A percentile compares a stretch with the other conserved stretches of the same genome.
phyloP scores from a whole-genome alignment of 2,797 vertebrate species.

The Catostomus latipinnis region DNA sequence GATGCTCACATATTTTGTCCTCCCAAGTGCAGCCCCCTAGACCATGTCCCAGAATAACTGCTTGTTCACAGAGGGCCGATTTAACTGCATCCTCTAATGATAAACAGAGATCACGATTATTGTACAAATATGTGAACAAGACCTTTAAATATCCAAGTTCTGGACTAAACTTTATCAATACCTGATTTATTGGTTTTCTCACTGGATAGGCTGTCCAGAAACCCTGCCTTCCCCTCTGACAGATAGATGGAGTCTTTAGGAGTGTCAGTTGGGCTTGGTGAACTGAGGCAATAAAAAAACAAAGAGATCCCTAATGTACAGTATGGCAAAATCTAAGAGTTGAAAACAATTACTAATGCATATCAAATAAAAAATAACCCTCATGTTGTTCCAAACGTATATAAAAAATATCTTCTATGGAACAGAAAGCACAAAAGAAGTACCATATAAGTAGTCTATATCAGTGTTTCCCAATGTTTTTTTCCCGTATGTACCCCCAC shows the following conservation, averaged over 20 bases:
- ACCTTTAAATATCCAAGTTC: not conserved
- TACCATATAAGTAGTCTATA: no score
- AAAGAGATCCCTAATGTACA: not conserved
- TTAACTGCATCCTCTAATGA: constrained; percentile 70
- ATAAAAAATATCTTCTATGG: no score
- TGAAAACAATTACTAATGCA: not conserved
- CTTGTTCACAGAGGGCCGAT: constrained; percentile 43
- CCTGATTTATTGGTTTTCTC: constrained; percentile 64
- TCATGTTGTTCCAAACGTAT: no score
- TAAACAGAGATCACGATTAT: constrained; percentile 22
- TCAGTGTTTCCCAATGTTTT: no score
- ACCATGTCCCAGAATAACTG: constrained; percentile 42
- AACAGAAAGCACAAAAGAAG: no score
- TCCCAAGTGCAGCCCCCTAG: constrained; percentile 79
- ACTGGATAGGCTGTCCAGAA: constrained; percentile 75
- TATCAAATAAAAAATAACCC: no score
- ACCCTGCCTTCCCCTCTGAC: constrained; percentile 78
- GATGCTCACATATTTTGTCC: constrained; percentile 87
- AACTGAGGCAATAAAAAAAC: constrained; percentile 75
- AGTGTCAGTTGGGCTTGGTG: constrained; percentile 86
- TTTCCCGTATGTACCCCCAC: no score
- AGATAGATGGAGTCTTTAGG: constrained; percentile 78
- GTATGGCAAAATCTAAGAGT: no score
- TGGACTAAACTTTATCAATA: constrained; percentile 13
- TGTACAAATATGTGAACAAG: not conserved